phyloP scores from a whole-genome alignment of 2,797 vertebrate genomes.

The Typhlichthys eigenmanni region DNA sequence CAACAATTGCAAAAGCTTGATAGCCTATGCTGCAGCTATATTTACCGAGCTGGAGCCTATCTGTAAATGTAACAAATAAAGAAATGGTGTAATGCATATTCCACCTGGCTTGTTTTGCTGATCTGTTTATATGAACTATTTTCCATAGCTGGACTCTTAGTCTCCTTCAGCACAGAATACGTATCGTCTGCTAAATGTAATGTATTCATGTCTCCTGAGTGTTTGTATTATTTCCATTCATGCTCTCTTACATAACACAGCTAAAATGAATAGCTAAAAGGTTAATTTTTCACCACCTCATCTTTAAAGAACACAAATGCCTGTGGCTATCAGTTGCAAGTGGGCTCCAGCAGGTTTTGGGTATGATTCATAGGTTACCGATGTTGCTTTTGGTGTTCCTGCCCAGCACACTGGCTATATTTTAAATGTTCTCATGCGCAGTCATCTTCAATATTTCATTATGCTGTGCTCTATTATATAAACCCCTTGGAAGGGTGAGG shows the following conservation, averaged over 20 bases:
- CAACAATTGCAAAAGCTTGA: too few species aligned
- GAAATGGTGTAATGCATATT: neutral
- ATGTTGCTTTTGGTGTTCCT: constrained; percentile 66
- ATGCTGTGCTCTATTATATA: constrained; percentile 48
- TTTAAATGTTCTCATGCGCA: constrained; percentile 59
- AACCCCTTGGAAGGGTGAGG: constrained; percentile 38
- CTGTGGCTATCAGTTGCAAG: constrained; percentile 65
- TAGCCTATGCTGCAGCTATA: too few species aligned
- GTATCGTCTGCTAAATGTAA: too few species aligned
- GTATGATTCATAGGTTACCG: constrained; percentile 74
- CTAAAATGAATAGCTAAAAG: too few species aligned
- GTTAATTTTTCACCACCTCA: neutral
- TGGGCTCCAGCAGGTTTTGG: constrained; percentile 58
- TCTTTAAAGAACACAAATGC: constrained; percentile 61
- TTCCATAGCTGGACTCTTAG: constrained; percentile 19
- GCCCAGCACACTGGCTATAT: constrained; percentile 51
- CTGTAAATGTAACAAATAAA: too few species aligned
- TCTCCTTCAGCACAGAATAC: constrained; percentile 39
- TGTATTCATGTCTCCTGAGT: constrained; percentile 15
- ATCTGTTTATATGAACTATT: constrained; percentile 44
- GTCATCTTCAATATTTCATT: constrained; percentile 51
- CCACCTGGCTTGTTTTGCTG: constrained; percentile 26
- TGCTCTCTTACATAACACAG: too few species aligned
- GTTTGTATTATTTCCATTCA: too few species aligned
- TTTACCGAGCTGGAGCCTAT: too few species aligned